Percentiles rank a stretch among this genome's conserved stretches.
phyloP scores from a whole-genome alignment of 1,140 invertebrate species.

The Episyrphus balteatus region DNA sequence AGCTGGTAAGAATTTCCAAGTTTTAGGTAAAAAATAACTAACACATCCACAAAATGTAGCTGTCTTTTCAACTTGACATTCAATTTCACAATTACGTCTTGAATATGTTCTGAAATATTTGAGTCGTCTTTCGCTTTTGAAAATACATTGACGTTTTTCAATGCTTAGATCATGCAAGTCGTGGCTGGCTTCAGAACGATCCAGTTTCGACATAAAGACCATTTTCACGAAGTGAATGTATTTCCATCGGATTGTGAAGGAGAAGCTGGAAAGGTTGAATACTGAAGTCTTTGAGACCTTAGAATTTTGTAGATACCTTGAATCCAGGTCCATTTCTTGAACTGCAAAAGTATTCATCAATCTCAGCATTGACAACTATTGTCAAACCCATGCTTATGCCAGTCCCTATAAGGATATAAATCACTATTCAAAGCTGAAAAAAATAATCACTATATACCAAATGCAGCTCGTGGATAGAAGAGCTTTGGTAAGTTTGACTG shows the following conservation, averaged over 20 bases:
- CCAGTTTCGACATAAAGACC: slow-evolving; percentile 23
- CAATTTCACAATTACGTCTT: slow-evolving; percentile 50
- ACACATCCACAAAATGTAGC: slow-evolving; percentile 52
- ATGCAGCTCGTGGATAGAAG: neutral
- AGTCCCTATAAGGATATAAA: slow-evolving; percentile 43
- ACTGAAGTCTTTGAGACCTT: neutral
- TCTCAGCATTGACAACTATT: slow-evolving; percentile 54
- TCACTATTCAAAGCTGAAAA: slow-evolving; percentile 16
- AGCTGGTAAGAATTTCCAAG: slow-evolving; percentile 12
- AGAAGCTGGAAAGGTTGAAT: slow-evolving; percentile 13
- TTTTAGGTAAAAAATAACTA: slow-evolving; percentile 52
- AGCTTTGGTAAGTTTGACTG: neutral
- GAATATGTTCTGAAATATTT: slow-evolving; percentile 26
- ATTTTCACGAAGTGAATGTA: slow-evolving; percentile 24
- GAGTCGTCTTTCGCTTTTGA: slow-evolving; percentile 23
- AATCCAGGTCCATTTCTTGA: slow-evolving; percentile 67
- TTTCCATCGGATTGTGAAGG: slow-evolving; percentile 30
- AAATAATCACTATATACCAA: slow-evolving; percentile 5
- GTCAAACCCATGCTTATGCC: slow-evolving; percentile 58
- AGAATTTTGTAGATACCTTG: slow-evolving; percentile 43
- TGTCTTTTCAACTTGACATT: slow-evolving; percentile 58
- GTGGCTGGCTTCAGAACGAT: slow-evolving; percentile 15
- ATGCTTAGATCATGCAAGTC: slow-evolving; percentile 15
- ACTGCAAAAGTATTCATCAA: slow-evolving; percentile 64
- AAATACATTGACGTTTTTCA: slow-evolving; percentile 23